Percentiles rank a stretch among this genome's conserved stretches.
These are phyloP conservation scores for Propithecus deckenii DNA, from an alignment of 2,797 vertebrate species.

Conservation along the genomic window DNA sequence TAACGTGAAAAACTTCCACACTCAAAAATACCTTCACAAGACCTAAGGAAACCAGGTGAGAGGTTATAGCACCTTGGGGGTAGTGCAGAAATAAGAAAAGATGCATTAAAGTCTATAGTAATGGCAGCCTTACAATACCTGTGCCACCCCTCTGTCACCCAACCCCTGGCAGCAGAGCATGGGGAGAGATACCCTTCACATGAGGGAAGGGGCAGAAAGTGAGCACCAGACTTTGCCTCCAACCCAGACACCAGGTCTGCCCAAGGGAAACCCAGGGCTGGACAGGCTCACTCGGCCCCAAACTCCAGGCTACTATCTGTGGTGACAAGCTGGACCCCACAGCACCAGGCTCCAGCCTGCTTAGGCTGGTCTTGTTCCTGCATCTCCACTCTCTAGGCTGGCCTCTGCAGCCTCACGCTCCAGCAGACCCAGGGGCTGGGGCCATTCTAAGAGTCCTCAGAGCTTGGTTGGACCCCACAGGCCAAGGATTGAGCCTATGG, in stretches of 20 bases:
- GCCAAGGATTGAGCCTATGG: too few relatives aligned
- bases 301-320: neutral
- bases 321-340: neutral
- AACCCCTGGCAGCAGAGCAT: neutral
- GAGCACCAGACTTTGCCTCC: neutral
- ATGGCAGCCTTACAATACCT: too few relatives aligned
- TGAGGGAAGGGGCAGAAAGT: neutral
- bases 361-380: too few relatives aligned
- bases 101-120: neutral
- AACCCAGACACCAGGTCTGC: neutral
- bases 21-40: neutral
- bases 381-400: neutral
- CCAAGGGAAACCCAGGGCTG: too few relatives aligned
- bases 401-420: neutral
- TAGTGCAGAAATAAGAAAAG: neutral
- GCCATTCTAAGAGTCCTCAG: neutral
- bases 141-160: accelerated
- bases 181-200: neutral
- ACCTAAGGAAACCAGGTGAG: neutral
- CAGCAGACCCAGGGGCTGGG: neutral
- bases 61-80: neutral
- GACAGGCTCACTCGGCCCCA: neutral
- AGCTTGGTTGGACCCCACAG: too few relatives aligned
- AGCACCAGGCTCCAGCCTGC: neutral
- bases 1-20: neutral